Conservation (phyloP, 1,140 invertebrate genomes). For the Papilio aristodemus region DNA sequence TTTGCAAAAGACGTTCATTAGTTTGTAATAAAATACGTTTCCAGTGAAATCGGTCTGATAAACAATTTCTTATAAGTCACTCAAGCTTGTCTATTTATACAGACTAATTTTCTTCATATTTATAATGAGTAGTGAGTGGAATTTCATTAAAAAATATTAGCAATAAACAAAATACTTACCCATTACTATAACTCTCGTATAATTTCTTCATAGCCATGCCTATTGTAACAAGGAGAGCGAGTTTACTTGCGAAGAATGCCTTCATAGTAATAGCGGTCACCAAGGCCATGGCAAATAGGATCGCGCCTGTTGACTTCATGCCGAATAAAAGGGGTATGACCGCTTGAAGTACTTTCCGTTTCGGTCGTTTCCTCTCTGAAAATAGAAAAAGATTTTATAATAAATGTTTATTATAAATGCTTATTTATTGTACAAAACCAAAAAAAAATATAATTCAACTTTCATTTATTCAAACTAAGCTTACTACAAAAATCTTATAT, state of each 20-base stretch:
- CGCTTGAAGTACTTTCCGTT: slow-evolving; percentile 82
- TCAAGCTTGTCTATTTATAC: no score
- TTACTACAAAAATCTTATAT: not conserved
- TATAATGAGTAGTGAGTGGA: not conserved
- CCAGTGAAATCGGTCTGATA: no score
- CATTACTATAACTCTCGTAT: slow-evolving; percentile 75
- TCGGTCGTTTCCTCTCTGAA: slow-evolving; percentile 58
- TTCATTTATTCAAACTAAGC: no score
- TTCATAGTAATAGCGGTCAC: slow-evolving; percentile 83
- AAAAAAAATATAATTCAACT: no score
- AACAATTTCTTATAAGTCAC: no score
- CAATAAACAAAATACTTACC: slow-evolving; percentile 52
- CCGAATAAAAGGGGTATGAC: slow-evolving; percentile 83
- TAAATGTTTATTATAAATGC: no score
- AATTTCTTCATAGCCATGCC: slow-evolving; percentile 82
- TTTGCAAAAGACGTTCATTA: no score
- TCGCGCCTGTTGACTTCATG: slow-evolving; percentile 82
- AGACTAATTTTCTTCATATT: no score
- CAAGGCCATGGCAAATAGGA: slow-evolving; percentile 80
- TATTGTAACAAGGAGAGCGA: slow-evolving; percentile 82
- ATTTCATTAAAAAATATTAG: not conserved
- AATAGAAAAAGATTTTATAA: slow-evolving; percentile 29
- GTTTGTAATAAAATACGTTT: no score
- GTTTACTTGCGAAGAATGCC: slow-evolving; percentile 82
- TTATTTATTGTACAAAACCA: no score